Evolutionary conservation across 2,113 vertebrate genomes (phyloP), one percentile per base, ranked within the genome.

Genomic region (Gopherus evgoodei): DNA sequence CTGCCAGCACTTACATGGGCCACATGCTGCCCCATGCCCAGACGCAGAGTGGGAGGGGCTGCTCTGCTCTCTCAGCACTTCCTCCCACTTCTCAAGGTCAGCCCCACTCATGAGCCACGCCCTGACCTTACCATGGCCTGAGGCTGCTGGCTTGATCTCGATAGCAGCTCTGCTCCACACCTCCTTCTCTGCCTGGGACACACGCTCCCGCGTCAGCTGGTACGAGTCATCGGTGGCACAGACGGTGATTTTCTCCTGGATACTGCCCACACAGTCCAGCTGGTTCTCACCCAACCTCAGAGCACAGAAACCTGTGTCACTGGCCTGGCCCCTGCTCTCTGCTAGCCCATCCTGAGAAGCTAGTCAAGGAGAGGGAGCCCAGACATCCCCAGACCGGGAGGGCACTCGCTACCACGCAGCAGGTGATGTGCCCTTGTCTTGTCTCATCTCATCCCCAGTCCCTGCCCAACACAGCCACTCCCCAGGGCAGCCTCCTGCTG

Each of bases 161-260:
- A 98, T 98, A 12, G 97, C 98, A 11, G 98, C 97, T 88, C 98
- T 97, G 95, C 98, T 98, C 97, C 98, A 98, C 94, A 98, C 98
- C 97, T 98, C 98, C 93, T 98, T 98, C 97, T 98, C 98, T 80
- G 97, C 98, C 86, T 97, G 98, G 78, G 98, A 98, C 98, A 98
- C 96, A 9, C 96, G 97, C 91, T 98, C 98, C 78, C 96, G 97
- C 38, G 97, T 98, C 50, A 96, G 97, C 97, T 98, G 98, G 97
- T 97, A 98, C 65, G 98, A 98, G 96, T 99, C 98, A 25, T 98
- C 98, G 11, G 98, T 98, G 95, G 98, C 98, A 92, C 99, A 99
- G 90, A 99, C 98, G 3, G 98, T 99, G 96, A 99, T 99, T 96
- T 99, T 98, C 97, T 98, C 98, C 96, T 97, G 98, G 97, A 99